These are phyloP conservation scores for Propithecus coquereli DNA, from an alignment of 2,113 vertebrate species.

Conservation along the genomic window DNA sequence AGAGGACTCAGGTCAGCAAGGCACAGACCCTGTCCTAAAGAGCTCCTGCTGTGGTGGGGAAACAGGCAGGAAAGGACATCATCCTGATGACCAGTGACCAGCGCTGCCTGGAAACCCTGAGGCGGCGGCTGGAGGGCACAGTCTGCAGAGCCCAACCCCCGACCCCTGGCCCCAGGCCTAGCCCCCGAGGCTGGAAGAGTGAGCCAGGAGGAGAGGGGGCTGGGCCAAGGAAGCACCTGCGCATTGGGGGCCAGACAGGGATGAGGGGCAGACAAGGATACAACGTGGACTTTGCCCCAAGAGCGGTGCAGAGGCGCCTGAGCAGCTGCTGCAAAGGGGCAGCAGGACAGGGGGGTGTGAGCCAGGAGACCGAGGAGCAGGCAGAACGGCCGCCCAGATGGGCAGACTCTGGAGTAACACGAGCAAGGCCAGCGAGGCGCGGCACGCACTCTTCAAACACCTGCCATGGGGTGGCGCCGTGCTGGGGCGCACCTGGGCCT, in stretches of 20 bases:
- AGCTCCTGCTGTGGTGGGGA: neutral
- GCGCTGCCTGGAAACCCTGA: neutral
- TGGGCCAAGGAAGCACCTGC: neutral
- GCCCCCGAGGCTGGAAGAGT: neutral
- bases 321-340: too few relatives aligned
- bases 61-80: neutral
- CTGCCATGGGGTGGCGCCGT: neutral
- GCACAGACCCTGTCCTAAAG: neutral
- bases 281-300: too few relatives aligned
- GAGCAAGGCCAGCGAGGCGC: neutral
- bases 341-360: neutral
- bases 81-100: too few relatives aligned
- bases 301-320: neutral
- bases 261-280: fast-evolving
- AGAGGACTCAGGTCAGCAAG: neutral
- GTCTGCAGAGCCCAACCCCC: neutral
- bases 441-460: too few relatives aligned
- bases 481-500: neutral
- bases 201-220: neutral
- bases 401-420: neutral
- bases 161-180: too few relatives aligned
- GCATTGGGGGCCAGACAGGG: neutral
- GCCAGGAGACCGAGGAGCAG: neutral
- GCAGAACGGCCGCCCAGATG: fast-evolving
- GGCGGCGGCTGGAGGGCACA: neutral